Evolutionary conservation across 2,888 invertebrate species (phyloP), one percentile per base, ranked within the genome.

Genomic region (Apamea epomidion): DNA sequence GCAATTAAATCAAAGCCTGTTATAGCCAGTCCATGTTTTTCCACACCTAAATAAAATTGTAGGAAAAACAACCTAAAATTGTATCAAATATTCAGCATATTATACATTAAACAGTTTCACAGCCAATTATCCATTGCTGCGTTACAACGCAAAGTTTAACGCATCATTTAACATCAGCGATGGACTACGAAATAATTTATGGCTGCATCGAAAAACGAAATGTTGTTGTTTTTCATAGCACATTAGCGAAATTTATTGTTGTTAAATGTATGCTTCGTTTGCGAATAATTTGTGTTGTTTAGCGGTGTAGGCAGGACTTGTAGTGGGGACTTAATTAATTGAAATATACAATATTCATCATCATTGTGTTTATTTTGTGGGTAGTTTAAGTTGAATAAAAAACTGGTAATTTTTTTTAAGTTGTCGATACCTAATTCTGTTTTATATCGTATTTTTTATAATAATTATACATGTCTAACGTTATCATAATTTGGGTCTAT

Each of bases 101-200:
- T 51, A 73, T 74, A 80, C 48, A 84, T 84, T 73, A 29, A 85
- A 65, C 77, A 16, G 78, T 85, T 83, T 72, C 80, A 80, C 72
- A 77, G 71, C 32, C 68, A 76, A 87, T 85, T 80, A 80, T 85
- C 80, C 88, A 87, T 79, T 82, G 81, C 89, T 77, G 83, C 70
- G 76, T 80, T 70, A 72, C 75, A 74, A 71, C 25, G 25, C 76
- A 45, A 51, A 72, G 72, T 54, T 89, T 83, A 70, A 84, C 88
- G 88, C 81, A 71, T 87, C 88, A 89, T 89, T 89, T 82, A 88
- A 82, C 82, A 81, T 81, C 74, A 87, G 77, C 82, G 68, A 85
- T 89, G 90, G 80, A 87, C 69, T 70, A 21, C 75, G 45, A 62
- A 80, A 75, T 82, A 83, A 88, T 88, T 85, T 88, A 84, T 88